phyloP scores from a whole-genome alignment of 2,113 vertebrate species.

The Ageneiosus marmoratus region DNA sequence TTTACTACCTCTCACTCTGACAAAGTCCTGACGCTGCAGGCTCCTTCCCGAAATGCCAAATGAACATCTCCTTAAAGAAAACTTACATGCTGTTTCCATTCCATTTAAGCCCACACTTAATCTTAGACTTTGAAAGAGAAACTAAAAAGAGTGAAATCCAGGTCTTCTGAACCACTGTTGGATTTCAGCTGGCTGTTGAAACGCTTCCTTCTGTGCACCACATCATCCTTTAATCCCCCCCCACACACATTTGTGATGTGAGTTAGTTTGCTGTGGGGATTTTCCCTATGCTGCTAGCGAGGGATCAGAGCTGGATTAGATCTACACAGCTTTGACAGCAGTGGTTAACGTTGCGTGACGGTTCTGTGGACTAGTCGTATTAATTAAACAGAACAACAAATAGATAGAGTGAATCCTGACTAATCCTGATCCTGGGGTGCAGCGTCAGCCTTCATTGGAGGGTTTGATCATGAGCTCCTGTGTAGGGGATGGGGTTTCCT shows the following conservation, averaged over 20 bases:
- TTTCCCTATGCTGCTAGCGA: not conserved
- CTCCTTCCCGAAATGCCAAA: too few species aligned
- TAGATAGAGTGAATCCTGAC: not conserved
- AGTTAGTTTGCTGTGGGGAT: conserved; percentile 8
- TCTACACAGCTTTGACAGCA: conserved; percentile 33
- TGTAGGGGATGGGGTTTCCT: not conserved
- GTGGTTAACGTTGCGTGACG: conserved; percentile 31
- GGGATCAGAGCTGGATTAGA: conserved; percentile 31
- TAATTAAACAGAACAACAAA: conserved; percentile 24
- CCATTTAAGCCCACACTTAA: not conserved
- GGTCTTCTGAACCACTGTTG: not conserved
- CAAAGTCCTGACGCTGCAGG: not conserved
- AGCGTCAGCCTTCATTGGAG: not conserved
- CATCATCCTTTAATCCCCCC: not conserved
- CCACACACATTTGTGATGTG: not conserved
- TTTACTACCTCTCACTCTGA: not conserved
- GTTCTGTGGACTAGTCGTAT: conserved; percentile 12
- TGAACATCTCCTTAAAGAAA: not conserved
- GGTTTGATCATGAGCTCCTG: not conserved
- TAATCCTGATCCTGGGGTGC: not conserved
- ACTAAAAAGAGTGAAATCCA: not conserved
- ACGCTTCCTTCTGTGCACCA: not conserved
- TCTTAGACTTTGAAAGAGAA: not conserved
- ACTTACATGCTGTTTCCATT: not conserved
- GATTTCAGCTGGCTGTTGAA: not conserved